Evolutionary conservation across 2,797 vertebrate species (phyloP).

Genomic region (Chlorospingus flavigularis): DNA sequence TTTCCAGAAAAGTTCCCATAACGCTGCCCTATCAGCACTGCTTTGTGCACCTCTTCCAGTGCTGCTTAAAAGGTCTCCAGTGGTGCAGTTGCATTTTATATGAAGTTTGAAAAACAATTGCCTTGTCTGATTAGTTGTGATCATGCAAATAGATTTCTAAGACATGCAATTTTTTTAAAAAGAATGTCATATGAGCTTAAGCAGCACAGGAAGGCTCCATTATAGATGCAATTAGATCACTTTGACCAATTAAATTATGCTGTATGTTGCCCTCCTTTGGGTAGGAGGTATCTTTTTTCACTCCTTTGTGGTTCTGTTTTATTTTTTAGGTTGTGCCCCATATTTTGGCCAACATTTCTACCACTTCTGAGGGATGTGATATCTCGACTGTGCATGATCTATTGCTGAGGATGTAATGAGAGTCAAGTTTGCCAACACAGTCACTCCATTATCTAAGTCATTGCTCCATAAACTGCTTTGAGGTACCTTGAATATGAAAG

Average conservation of each 20-base stretch:
- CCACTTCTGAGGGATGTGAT: slow-evolving; percentile 29
- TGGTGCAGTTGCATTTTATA: background rate
- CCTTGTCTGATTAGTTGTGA: background rate
- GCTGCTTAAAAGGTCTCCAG: background rate
- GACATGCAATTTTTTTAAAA: background rate
- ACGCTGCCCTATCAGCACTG: background rate
- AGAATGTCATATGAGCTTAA: background rate
- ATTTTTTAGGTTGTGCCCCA: background rate
- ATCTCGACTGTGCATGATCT: slow-evolving; percentile 44
- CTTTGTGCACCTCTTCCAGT: background rate
- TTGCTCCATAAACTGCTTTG: slow-evolving; percentile 64
- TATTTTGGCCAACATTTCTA: slow-evolving; percentile 44
- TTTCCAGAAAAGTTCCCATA: background rate
- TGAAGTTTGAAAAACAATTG: background rate
- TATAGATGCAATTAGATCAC: background rate
- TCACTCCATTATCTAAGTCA: slow-evolving; percentile 68
- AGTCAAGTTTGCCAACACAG: slow-evolving; percentile 66
- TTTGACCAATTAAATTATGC: background rate
- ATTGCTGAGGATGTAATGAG: slow-evolving; percentile 51
- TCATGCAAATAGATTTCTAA: background rate
- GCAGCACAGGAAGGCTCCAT: background rate
- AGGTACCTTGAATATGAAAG: slow-evolving; percentile 70
- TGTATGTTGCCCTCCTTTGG: background rate
- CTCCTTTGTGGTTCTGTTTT: background rate
- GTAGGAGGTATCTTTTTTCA: background rate